Evolutionary conservation across 2,888 invertebrate species (phyloP).

Genomic region (Chalcosyrphus nemorum): DNA sequence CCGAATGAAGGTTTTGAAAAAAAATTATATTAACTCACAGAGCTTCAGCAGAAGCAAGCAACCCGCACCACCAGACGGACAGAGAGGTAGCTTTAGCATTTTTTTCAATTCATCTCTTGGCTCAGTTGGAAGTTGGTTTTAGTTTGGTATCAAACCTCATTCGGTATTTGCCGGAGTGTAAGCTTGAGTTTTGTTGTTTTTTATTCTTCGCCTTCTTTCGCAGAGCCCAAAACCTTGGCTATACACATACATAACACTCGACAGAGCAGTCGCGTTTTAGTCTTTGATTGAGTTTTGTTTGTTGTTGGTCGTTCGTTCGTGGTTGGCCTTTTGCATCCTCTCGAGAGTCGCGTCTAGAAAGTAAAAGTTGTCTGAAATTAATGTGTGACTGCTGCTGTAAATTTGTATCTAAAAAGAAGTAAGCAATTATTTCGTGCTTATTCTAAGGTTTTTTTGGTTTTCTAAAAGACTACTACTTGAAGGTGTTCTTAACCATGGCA

Average conservation of each 20-base stretch:
- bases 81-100: slow-evolving; percentile 11
- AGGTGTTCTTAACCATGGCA: slow-evolving; percentile 21
- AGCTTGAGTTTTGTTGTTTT: slow-evolving; percentile 19
- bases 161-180: slow-evolving; percentile 37
- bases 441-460: not conserved
- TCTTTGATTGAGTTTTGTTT: slow-evolving; percentile 72
- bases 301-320: slow-evolving; percentile 56
- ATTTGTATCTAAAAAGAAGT: not conserved
- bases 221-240: slow-evolving; percentile 64
- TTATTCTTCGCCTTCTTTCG: slow-evolving; percentile 6
- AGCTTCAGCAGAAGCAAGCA: not conserved
- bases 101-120: slow-evolving; percentile 57
- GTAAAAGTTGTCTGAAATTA: slow-evolving; percentile 59
- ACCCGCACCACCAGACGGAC: slow-evolving; percentile 12
- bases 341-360: slow-evolving; percentile 40
- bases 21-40: slow-evolving; percentile 27
- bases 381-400: slow-evolving; percentile 7
- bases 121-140: not conserved
- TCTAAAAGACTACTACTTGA: not conserved
- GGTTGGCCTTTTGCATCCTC: slow-evolving; percentile 36
- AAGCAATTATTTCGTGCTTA: not conserved
- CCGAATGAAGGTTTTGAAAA: slow-evolving; percentile 28
- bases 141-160: not conserved
- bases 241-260: slow-evolving; percentile 58
- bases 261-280: slow-evolving; percentile 68